These are phyloP conservation scores for Prorops nasuta DNA, from an alignment of 1,140 invertebrate genomes.

Conservation along the genomic window DNA sequence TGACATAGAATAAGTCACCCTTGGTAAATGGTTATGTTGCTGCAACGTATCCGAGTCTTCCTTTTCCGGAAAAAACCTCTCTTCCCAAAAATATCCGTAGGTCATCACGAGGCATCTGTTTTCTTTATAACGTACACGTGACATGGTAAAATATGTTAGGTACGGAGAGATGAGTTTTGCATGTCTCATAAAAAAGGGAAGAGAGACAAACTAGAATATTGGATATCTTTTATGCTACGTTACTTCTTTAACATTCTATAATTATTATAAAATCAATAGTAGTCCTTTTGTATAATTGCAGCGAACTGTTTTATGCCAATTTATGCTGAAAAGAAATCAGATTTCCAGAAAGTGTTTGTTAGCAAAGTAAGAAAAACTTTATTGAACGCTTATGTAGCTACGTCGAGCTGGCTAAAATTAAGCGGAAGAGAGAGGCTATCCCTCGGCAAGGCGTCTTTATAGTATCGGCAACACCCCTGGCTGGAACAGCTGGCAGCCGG, in stretches of 20 bases:
- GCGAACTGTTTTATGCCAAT: too few relatives aligned
- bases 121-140: slow-evolving; percentile 18
- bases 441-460: neutral
- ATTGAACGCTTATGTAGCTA: slow-evolving; percentile 36
- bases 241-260: too few relatives aligned
- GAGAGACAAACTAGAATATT: too few relatives aligned
- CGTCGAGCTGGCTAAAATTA: slow-evolving; percentile 37
- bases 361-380: slow-evolving; percentile 17
- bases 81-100: slow-evolving; percentile 27
- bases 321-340: too few relatives aligned
- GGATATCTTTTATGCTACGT: too few relatives aligned
- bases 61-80: neutral
- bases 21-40: too few relatives aligned
- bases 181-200: slow-evolving; percentile 20
- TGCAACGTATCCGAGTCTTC: too few relatives aligned
- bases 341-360: too few relatives aligned
- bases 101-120: slow-evolving; percentile 36
- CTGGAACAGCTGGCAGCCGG: slow-evolving; percentile 45
- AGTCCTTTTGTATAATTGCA: too few relatives aligned
- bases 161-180: slow-evolving; percentile 14
- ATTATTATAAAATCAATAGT: too few relatives aligned
- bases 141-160: too few relatives aligned
- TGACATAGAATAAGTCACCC: too few relatives aligned
- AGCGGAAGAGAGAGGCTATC: slow-evolving; percentile 18
- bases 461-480: neutral